Evolutionary conservation across 2,888 invertebrate genomes (phyloP), one percentile per base, ranked within the genome.

Genomic region (Oscheius sp.): DNA sequence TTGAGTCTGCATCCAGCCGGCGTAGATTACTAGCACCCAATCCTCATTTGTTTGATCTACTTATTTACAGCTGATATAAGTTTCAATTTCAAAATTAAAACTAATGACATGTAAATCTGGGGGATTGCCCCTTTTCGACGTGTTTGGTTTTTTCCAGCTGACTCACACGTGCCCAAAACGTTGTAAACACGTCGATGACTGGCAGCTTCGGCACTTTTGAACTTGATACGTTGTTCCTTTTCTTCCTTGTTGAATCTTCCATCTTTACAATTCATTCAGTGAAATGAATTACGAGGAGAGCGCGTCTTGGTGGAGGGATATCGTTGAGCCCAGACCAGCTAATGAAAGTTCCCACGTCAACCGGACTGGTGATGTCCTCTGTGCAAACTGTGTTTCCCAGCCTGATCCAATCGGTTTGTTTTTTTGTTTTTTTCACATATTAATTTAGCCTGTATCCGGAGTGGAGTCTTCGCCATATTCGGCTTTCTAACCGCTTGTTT

Each of bases 361-460:
- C 45, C 28, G 67, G 38, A 45, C 57, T 20, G 24, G 22, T 24
- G 74, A 77, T 49, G 77, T 77, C 4, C 50, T 77, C 2, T 74
- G 74, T 56, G 74, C 77, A 5, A 77, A 77, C 68, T 77, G 77
- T 36, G 54, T 67, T 33, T 61, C 61, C 12, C 33, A 30, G 9
- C 67, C 49, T 9, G 61, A 67, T 36, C 24, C 33, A 17, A 51
- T 62, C 9, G 67, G 67, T 67, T n/a, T n/a, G n/a, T n/a, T n/a
- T n/a, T n/a, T n/a, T n/a, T n/a, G n/a, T n/a, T n/a, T n/a, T n/a
- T n/a, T n/a, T n/a, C n/a, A n/a, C 1, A 44, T 30, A 6, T 32
- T 30, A 20, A 24, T 64, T 51, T 30, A 74, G 77, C 77, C 1
- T 77, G 77, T 51, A 36, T 77, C 20, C 72, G 77, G 4, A 71